Percentiles rank a stretch among this genome's conserved stretches.
Evolutionary conservation across 2,113 vertebrate species (phyloP).

Genomic region (Malaclemys terrapin): DNA sequence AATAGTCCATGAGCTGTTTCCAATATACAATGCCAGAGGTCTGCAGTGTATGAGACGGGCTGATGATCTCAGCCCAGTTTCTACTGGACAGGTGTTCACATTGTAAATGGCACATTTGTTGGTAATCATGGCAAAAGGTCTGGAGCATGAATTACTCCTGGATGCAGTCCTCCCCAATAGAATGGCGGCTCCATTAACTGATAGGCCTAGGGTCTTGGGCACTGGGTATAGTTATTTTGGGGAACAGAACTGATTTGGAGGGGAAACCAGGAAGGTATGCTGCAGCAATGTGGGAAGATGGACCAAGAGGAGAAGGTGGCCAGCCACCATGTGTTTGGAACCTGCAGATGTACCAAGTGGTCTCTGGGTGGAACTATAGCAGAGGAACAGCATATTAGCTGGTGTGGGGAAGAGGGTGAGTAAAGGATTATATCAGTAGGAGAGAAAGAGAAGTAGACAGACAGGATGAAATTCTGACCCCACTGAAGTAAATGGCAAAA

Average conservation of each 20-base stretch:
- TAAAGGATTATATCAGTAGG: not conserved
- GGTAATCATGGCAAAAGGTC: not conserved
- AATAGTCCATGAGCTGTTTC: not conserved
- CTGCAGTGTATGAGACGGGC: not conserved
- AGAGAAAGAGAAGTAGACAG: not conserved
- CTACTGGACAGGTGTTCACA: constrained; percentile 13
- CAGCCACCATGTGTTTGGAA: not conserved
- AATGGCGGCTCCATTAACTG: not conserved
- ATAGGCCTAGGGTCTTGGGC: not conserved
- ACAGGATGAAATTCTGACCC: not conserved
- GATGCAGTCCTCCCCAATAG: not conserved
- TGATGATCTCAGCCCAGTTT: not conserved
- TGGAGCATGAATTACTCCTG: not conserved
- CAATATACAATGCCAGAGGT: not conserved
- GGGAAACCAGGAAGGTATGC: not conserved
- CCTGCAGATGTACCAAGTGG: not conserved
- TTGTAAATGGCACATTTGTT: not conserved
- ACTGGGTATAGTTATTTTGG: not conserved
- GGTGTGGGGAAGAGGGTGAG: not conserved
- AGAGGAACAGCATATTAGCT: not conserved
- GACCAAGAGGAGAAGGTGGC: not conserved
- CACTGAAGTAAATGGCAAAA: not conserved
- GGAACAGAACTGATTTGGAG: not conserved
- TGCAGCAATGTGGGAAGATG: accelerated
- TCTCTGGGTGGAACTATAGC: not conserved